Evolutionary conservation across 1,140 invertebrate genomes (phyloP), one percentile per base, ranked within the genome.

Genomic region (Babylonia areolata): DNA sequence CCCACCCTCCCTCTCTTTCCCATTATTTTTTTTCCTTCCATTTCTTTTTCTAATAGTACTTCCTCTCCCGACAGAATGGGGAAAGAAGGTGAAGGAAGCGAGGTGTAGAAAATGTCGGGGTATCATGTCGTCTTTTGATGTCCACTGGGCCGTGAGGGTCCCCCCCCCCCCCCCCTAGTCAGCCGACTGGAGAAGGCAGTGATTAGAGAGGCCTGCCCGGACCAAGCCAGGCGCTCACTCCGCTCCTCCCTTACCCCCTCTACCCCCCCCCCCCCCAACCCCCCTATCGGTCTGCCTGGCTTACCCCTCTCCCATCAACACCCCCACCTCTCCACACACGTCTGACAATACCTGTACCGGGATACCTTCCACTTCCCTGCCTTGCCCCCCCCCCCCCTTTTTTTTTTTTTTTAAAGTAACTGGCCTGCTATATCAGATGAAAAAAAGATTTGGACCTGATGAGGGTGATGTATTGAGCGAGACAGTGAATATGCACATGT

Each of bases 121-220:
- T 85, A 85, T 85, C 85, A 80, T 80, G 54, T 85, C 85, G 40
- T 46, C 75, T 85, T 80, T 85, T 85, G 37, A 85, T 39, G 77
- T 58, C 75, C 75, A 81, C 58, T 85, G 85, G 58, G 35, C 75
- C 85, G 54, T 85, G 84, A 39, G 46, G 51, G 73, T n/a, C 20
- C 40, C 75, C 40, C 75, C 73, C 37, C 33, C 23, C 20, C 40
- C 75, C 40, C 75, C 73, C 37, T 11, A 35, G 31, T 3, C 75
- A 77, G 37, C 75, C 37, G 75, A 77, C 75, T 40, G 17, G 37
- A 40, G 37, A 35, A 40, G 35, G 37, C 75, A 39, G 75, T 77
- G 35, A 77, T 77, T 77, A 77, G 75, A 37, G 75, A 35, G 58
- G 28, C 5, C 9, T 51, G 9, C 46, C 58, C 58, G 9, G 58